Conservation (phyloP, 2,888 invertebrate species). For the Leptinotarsa peninsularis region DNA sequence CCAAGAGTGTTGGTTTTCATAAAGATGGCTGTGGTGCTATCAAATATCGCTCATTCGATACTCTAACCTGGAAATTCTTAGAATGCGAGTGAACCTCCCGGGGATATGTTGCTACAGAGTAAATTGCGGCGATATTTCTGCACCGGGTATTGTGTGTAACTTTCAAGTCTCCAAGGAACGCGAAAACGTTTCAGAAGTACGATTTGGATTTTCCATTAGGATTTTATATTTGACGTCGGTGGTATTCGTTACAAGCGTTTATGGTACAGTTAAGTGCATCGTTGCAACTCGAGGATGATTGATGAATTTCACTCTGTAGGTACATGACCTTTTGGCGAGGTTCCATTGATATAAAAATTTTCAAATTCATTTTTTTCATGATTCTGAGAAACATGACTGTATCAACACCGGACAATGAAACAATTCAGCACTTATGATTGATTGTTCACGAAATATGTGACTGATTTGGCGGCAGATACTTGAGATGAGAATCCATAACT, state of each 20-base stretch:
- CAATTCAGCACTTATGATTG: too few relatives aligned
- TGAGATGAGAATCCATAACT: background rate
- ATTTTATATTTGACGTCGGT: conserved; percentile 1
- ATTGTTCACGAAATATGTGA: too few relatives aligned
- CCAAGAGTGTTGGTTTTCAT: background rate
- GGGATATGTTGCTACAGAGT: conserved; percentile 1
- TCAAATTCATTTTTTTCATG: too few relatives aligned
- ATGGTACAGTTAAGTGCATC: background rate
- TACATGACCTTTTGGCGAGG: too few relatives aligned
- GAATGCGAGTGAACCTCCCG: background rate
- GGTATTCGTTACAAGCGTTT: background rate
- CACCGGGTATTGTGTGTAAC: conserved; percentile 8
- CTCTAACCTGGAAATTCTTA: conserved; percentile 4
- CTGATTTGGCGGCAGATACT: too few relatives aligned
- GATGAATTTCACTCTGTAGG: background rate
- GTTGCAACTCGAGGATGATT: background rate
- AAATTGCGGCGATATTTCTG: conserved; percentile 16
- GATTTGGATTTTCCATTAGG: conserved; percentile 12
- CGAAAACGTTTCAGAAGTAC: conserved; percentile 1
- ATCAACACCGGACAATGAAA: too few relatives aligned
- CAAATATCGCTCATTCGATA: conserved; percentile 6
- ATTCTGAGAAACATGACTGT: too few relatives aligned
- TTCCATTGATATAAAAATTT: too few relatives aligned
- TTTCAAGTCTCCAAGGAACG: conserved; percentile 3
- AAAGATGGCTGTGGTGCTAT: background rate